Evolutionary conservation across 2,888 invertebrate species (phyloP), one percentile per base, ranked within the genome.

Genomic region (Sylvicola cinctus): DNA sequence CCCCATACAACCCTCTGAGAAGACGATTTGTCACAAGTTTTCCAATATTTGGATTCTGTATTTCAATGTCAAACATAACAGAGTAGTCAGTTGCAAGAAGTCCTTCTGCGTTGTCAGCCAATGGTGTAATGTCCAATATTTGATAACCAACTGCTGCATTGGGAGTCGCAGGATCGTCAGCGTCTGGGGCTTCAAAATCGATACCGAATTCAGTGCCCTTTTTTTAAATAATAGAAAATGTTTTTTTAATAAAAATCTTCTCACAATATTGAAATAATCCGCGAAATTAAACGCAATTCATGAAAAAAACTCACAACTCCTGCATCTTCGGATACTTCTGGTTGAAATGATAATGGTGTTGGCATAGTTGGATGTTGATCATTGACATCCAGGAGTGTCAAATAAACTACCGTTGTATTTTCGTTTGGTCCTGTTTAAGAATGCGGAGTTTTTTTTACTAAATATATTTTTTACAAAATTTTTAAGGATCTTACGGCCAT

Each of bases 301-400:
- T 38, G 27, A 36, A 20, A 23, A 12, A 20, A n/a, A 16, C 43
- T 44, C 39, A 44, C 43, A 38, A 45, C 39, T 7, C 37, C 17
- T 14, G 44, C 41, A 32, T 46, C 43, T 42, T 53, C 52, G 3
- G 44, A 41, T 14, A 49, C 41, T 31, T 37, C 44, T 1, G 40
- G 43, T 4, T 38, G 38, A 33, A 46, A 49, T 13, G 43, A 37
- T 3, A 37, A 35, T 2, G 36, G 37, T 2, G 43, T 38, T 0
- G 65, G 66, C 43, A 66, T 45, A 40, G 58, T 51, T 0, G 73
- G 74, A 1, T 60, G 60, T 39, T 72, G 65, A 49, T 74, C 69
- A 44, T 74, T 74, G 3, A 70, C 62, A 44, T 74, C 74, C 16
- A 55, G 40, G 6, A 74, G 50, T 2, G 61, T 52, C 0, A 49